Conservation (phyloP, 2,113 vertebrate genomes). For the Raja brachyura region DNA sequence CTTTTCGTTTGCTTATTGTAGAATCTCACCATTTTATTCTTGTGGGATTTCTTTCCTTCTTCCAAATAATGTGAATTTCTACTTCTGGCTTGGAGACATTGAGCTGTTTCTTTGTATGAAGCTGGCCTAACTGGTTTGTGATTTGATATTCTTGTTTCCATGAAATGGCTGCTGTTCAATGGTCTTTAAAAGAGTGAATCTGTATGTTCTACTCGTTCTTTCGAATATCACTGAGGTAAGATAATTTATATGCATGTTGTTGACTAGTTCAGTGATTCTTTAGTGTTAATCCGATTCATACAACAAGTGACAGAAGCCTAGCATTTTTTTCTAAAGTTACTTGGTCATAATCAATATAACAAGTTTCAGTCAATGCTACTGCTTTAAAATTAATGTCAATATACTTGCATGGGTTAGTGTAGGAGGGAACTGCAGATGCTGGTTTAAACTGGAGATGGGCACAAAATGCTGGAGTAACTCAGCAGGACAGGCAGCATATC, state of each 20-base stretch:
- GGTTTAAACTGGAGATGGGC: too few species aligned
- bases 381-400: neutral
- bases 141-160: conserved; percentile 33
- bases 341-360: neutral
- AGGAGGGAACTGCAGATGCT: too few species aligned
- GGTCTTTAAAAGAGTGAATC: neutral
- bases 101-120: neutral
- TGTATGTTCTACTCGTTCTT: neutral
- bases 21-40: neutral
- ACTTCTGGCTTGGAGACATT: neutral
- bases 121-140: conserved; percentile 33
- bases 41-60: neutral
- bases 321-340: neutral
- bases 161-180: neutral
- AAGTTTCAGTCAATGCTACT: neutral
- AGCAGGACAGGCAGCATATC: too few species aligned
- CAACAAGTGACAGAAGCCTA: neutral
- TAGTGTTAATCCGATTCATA: neutral
- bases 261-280: neutral
- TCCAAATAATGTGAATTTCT: neutral
- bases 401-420: neutral
- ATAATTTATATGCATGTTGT: neutral
- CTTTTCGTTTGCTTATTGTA: neutral
- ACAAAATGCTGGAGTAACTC: too few species aligned
- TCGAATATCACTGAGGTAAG: conserved; percentile 8